Percentiles rank a stretch among this genome's conserved stretches.
These are phyloP conservation scores for Acrossocheilus wenchowensis DNA, from an alignment of 2,797 vertebrate genomes.

Conservation along the genomic window DNA sequence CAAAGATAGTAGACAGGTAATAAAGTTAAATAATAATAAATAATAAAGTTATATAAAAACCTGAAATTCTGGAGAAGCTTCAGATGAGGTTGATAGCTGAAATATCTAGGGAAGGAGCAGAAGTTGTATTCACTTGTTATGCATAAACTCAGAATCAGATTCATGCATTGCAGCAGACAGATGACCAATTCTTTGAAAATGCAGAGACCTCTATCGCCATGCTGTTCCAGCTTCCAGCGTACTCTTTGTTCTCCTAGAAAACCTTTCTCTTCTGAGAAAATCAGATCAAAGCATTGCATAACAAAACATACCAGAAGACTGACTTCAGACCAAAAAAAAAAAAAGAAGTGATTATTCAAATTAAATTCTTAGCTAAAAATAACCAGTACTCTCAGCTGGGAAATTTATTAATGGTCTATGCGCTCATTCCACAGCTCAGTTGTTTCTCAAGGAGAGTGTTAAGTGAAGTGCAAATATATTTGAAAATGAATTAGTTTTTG, in stretches of 20 bases:
- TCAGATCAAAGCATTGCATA: constrained; percentile 69
- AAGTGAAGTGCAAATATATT: constrained; percentile 17
- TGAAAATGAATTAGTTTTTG: not conserved
- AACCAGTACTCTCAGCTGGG: constrained; percentile 55
- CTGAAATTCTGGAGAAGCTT: not conserved
- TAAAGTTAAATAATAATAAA: no score
- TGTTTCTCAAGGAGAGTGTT: not conserved
- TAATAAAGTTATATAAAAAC: not conserved
- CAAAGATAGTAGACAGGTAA: not conserved
- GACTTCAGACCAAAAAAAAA: constrained; percentile 57
- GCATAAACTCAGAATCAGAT: not conserved
- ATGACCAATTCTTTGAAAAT: constrained; percentile 1
- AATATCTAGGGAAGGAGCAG: not conserved
- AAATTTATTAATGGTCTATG: constrained; percentile 37
- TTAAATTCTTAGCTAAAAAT: constrained; percentile 69
- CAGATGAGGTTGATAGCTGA: not conserved
- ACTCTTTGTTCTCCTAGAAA: not conserved
- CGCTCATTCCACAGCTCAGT: constrained; percentile 7
- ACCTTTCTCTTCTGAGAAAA: not conserved
- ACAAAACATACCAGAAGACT: constrained; percentile 68
- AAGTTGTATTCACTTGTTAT: not conserved
- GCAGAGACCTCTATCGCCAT: not conserved
- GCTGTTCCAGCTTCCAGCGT: not conserved
- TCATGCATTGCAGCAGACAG: not conserved
- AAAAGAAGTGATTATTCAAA: constrained; percentile 66